A percentile compares a stretch with the other conserved stretches of the same genome.
These are phyloP conservation scores for Pelagia noctiluca DNA, from an alignment of 30 jellyfish, hydroid and myxozoan species.

Conservation along the genomic window DNA sequence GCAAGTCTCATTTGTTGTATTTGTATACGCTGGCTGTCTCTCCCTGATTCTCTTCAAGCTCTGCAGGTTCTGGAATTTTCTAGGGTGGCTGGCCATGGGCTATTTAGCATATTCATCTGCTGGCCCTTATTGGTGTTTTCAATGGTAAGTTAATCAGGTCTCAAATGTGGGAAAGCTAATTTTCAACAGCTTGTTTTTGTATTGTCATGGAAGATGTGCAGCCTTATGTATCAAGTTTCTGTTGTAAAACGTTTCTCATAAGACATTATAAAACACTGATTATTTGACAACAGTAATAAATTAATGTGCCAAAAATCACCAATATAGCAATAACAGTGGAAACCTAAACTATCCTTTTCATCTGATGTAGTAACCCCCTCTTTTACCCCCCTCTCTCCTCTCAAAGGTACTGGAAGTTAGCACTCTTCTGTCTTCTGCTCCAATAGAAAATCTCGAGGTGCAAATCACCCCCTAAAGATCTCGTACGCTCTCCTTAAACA, in stretches of 20 bases:
- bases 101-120: conserved; percentile 63
- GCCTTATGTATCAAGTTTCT: background rate
- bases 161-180: too few species aligned
- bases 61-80: conserved; percentile 74
- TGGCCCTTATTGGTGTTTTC: conserved; percentile 85
- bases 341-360: too few species aligned
- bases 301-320: background rate
- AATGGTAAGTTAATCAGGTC: conserved; percentile 62
- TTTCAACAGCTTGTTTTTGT: background rate
- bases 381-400: too few species aligned
- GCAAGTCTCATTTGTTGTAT: conserved; percentile 75
- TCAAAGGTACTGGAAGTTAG: too few species aligned
- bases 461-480: too few species aligned
- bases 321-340: background rate
- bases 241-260: background rate
- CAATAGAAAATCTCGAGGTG: too few species aligned
- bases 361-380: too few species aligned
- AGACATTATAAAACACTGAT: background rate
- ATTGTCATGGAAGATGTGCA: background rate
- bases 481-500: background rate
- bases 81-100: conserved; percentile 63
- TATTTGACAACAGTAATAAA: background rate
- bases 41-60: conserved; percentile 65
- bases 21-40: conserved; percentile 67
- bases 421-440: too few species aligned